phyloP scores from a whole-genome alignment of 2,797 vertebrate species.

The Cyprinodon diabolis region DNA sequence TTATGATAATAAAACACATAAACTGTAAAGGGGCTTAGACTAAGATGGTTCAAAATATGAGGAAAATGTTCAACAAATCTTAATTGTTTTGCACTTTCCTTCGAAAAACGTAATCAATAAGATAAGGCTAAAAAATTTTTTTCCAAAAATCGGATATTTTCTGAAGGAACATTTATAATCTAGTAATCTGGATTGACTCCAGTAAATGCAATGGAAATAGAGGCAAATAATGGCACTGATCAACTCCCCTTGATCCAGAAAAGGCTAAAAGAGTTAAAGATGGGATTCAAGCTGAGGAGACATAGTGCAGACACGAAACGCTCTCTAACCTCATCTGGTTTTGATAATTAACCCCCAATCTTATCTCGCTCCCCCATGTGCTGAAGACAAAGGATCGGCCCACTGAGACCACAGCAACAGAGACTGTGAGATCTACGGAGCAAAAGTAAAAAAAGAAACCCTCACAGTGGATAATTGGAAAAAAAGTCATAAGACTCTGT shows the following conservation, averaged over 20 bases:
- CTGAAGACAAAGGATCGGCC: constrained; percentile 47
- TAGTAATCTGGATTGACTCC: no score
- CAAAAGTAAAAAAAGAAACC: constrained; percentile 5
- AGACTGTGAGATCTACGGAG: constrained; percentile 38
- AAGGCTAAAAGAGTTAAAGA: constrained; percentile 11
- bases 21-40: no score
- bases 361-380: constrained; percentile 64
- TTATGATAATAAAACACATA: no score
- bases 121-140: no score
- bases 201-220: no score
- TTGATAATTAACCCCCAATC: constrained; percentile 76
- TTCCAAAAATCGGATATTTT: no score
- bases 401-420: constrained; percentile 44
- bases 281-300: constrained; percentile 34
- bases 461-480: constrained; percentile 41
- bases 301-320: constrained; percentile 41
- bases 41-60: no score
- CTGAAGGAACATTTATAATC: no score
- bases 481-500: constrained; percentile 34
- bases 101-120: no score
- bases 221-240: background rate
- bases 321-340: constrained; percentile 70
- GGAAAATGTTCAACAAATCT: no score
- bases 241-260: background rate
- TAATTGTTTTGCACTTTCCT: no score